Conservation (phyloP, 2,888 invertebrate species). For the Chymomyza caudatula region DNA sequence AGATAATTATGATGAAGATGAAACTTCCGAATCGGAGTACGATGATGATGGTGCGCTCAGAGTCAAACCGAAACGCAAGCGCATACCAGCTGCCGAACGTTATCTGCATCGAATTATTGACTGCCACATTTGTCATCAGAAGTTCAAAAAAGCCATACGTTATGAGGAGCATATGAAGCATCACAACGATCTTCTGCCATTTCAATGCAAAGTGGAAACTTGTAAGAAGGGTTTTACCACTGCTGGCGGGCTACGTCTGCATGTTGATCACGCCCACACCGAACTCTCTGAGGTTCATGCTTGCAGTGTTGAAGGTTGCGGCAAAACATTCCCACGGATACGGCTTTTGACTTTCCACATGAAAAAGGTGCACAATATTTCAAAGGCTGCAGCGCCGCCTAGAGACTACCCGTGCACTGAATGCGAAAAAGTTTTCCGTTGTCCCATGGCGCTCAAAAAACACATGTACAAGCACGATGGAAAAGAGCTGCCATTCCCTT, state of each 20-base stretch:
- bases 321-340: conserved; percentile 69
- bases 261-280: conserved; percentile 73
- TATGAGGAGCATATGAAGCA: conserved; percentile 75
- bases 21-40: conserved; percentile 33
- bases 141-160: conserved; percentile 70
- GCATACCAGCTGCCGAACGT: conserved; percentile 60
- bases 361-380: conserved; percentile 66
- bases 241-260: conserved; percentile 68
- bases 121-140: conserved; percentile 74
- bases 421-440: conserved; percentile 75
- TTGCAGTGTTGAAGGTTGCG: conserved; percentile 72
- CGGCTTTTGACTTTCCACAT: conserved; percentile 74
- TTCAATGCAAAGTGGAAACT: conserved; percentile 71
- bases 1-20: conserved; percentile 43
- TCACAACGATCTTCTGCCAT: conserved; percentile 74
- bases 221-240: conserved; percentile 75
- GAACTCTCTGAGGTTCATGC: conserved; percentile 70
- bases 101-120: conserved; percentile 72
- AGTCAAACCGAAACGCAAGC: conserved; percentile 58
- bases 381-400: conserved; percentile 64
- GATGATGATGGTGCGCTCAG: conserved; percentile 30
- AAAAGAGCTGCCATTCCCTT: conserved; percentile 74
- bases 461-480: conserved; percentile 76
- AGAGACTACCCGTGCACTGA: conserved; percentile 74
- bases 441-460: conserved; percentile 74